These are phyloP conservation scores for Drosophila atripex DNA, from an alignment of 2,888 invertebrate genomes.

Conservation along the genomic window DNA sequence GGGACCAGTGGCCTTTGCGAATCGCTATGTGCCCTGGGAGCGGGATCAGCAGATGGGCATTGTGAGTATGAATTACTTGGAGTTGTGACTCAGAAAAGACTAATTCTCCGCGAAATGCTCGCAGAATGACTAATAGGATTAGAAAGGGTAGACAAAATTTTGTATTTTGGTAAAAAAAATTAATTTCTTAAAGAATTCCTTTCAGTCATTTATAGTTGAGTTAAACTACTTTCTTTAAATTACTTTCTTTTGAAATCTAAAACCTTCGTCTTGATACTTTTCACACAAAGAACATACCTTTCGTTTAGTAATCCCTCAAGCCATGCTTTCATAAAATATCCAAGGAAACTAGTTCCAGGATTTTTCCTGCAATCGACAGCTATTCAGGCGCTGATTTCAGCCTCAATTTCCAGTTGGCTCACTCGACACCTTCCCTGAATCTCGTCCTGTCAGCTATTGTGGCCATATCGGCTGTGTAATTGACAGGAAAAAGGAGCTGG, in stretches of 20 bases:
- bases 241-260: not conserved
- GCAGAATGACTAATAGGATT: not conserved
- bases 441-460: constrained; percentile 42
- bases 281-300: not conserved
- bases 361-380: constrained; percentile 34
- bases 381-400: constrained; percentile 48
- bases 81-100: not conserved
- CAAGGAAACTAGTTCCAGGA: not conserved
- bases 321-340: not conserved
- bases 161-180: no score
- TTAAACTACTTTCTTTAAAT: no score
- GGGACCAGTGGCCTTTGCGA: constrained; percentile 91
- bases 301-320: not conserved
- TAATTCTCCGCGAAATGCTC: not conserved
- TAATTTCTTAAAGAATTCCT: not conserved
- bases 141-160: not conserved
- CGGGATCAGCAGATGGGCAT: constrained; percentile 84
- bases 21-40: constrained; percentile 93
- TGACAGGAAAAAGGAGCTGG: constrained; percentile 53
- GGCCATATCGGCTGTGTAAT: constrained; percentile 33
- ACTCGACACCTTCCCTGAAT: constrained; percentile 13
- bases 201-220: not conserved
- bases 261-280: not conserved
- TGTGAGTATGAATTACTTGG: constrained; percentile 52
- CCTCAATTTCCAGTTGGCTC: constrained; percentile 29